Base-by-base conservation (phyloP, 2,797 vertebrate species). In the Erethizon dorsatum region DNA sequence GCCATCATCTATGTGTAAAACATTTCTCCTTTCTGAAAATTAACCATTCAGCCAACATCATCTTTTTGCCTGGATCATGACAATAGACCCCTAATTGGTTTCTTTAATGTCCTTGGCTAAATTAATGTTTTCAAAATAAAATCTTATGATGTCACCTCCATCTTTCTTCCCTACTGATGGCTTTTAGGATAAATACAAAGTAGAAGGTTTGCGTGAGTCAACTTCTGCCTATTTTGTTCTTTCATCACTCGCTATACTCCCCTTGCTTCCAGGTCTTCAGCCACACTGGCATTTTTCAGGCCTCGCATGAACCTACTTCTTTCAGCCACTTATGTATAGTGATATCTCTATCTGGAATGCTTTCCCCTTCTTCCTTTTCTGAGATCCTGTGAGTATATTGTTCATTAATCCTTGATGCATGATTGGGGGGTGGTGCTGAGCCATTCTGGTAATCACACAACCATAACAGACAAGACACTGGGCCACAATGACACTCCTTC, bases 61-160 rank as follows among this genome's bases (percentile, higher is more conserved):
- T 90, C 24, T 85, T 22, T 86, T 89, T 84, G 28, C 31, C 54
- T 88, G 20, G 9, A 65, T 96, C 13, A 2, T 91, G 65, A 56
- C 65, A 67, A 14, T 78, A 85, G 59, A 45, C 13, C 54, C 54
- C 26, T 87, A 45, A 52, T 24, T 94, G 73, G 54, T 67, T 90
- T 96, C 59, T 67, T 79, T 24, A 45, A 50, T 50, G 26, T 82
- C 57, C 14, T 95, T 88, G 90, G 82, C 26, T 77, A 37, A 83
- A 47, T 80, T 87, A 77, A 37, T 77, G 11, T 88, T 96, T 96
- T 93, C 80, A 82, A 52, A 95, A 45, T 77, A 73, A 82, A 85
- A 91, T 88, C 47, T 80, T 84, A 7, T 95, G 52, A 45, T 28
- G 6, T 26, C 79, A 67, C 37, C 24, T 77, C 37, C 13, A 17